phyloP scores from a whole-genome alignment of 2,888 invertebrate genomes.

The Hoplodrina ambigua region DNA sequence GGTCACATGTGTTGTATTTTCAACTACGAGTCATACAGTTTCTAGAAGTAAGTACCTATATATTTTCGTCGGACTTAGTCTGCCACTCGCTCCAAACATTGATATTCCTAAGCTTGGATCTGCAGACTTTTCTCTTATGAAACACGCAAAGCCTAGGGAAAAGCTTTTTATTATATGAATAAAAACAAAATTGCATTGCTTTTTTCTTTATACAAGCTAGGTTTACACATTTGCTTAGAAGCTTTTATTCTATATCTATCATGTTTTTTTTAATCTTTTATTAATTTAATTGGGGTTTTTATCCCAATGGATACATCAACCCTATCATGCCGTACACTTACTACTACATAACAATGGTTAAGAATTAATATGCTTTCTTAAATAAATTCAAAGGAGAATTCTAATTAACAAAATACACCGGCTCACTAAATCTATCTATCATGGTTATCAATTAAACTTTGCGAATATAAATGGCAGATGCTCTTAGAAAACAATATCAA shows the following conservation, averaged over 20 bases:
- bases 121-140: slow-evolving; percentile 30
- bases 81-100: slow-evolving; percentile 20
- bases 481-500: not conserved
- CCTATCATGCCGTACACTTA: too few relatives aligned
- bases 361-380: too few relatives aligned
- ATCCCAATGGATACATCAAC: too few relatives aligned
- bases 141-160: slow-evolving; percentile 7
- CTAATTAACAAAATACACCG: too few relatives aligned
- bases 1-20: slow-evolving; percentile 20
- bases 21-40: slow-evolving; percentile 11
- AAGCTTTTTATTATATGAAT: slow-evolving; percentile 15
- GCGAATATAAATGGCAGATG: not conserved
- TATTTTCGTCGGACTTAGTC: slow-evolving; percentile 31
- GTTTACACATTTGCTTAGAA: not conserved
- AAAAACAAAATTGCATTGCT: slow-evolving; percentile 7
- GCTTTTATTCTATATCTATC: not conserved
- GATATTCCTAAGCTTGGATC: slow-evolving; percentile 49
- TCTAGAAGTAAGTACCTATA: not conserved
- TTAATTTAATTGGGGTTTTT: too few relatives aligned
- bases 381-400: too few relatives aligned
- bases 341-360: too few relatives aligned
- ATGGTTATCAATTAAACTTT: not conserved
- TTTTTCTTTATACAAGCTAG: not conserved
- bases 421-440: too few relatives aligned
- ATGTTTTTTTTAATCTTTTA: too few relatives aligned